Evolutionary conservation across 2,113 vertebrate species (phyloP), one percentile per base, ranked within the genome.

Genomic region (Crypturellus undulatus): DNA sequence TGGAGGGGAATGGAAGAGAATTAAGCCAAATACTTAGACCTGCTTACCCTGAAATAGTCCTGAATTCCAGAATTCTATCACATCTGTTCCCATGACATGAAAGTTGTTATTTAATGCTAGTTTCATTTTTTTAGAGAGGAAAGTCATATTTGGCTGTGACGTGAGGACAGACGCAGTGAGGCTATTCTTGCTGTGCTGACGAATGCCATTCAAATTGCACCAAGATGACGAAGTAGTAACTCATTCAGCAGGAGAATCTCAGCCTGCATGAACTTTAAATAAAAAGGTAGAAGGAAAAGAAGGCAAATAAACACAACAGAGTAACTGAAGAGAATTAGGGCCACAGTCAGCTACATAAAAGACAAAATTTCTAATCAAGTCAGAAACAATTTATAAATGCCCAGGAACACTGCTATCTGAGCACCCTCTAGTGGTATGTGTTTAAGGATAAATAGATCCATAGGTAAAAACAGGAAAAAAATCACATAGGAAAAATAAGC

Each of bases 371-470:
- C 30, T 59, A 67, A 34, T 8, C 11, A 4, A 51, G 11, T 12
- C 47, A n/a, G 38, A 40, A 82, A 32, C 0, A 2, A 24, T 25
- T 45, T 49, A 18, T 4, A 21, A 51, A 62, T 43, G 72, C 36
- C 18, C 59, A n/a, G 79, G 47, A 92, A 85, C 4, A 14, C 42
- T 85, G 96, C 95, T 84, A 40, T 78, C 78, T 67, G 65, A 92
- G 90, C 96, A 77, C 96, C 97, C 97, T 93, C 98, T 97, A 94
- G 96, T 82, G 97, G 96, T 67, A 65, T 16, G 60, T 0, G 3
- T 4, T 67, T 42, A 7, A 52, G 6, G 85, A 43, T 2, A 58
- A 75, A 45, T n/a, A 68, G 34, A 7, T 69, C 36, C 43, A 21
- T 42, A 47, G 36, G 26, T 0, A 32, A 49, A 22, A 40, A 5